Evolutionary conservation across 2,113 vertebrate species (phyloP), one percentile per base, ranked within the genome.

Genomic region (Tetraodon nigroviridis): DNA sequence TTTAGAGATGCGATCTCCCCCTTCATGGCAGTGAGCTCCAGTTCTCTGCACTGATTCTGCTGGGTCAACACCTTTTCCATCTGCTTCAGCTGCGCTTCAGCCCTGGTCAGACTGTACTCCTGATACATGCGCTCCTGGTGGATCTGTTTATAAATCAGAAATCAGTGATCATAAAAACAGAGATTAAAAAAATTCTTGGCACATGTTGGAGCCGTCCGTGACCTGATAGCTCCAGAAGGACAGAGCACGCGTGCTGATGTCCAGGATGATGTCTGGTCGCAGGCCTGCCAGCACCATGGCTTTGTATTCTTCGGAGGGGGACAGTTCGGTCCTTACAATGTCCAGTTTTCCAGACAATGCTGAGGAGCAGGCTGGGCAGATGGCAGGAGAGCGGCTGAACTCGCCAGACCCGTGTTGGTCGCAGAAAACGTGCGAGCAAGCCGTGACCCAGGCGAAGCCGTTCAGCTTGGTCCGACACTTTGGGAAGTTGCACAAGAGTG

Each of bases 161-260:
- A 17, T 55, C 0, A 75, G 5, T 6, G 3, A 49, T 19, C 4
- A 44, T 17, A 17, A 46, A 46, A 17, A 46, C 44, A 46, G 16
- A 47, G 49, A 21, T 7, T 51, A 15, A n/a, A 27, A 27, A 50
- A 5, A 17, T 19, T 3, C 51, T 15, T 60, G n/a, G 32, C 12
- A 32, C 12, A 53, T 27, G 61, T 1, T 4, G 7, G 13, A 42
- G 11, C 4, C 13, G 29, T 16, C 44, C 22, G 62, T 46, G 22
- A 94, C 93, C 93, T 96, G 94, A 21, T 94, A 95, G 6, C 88
- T 94, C 93, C 93, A 96, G 83, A 96, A 94, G 48, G 92, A 87
- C 61, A 95, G 55, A 7, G 93, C 93, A 1, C 93, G 90, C 45
- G 91, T 81, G 50, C 90, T 92, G 69, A 95, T 93, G 79, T 96